Base-by-base conservation (phyloP, 2,797 vertebrate genomes). In the Tympanoctomys barrerae region DNA sequence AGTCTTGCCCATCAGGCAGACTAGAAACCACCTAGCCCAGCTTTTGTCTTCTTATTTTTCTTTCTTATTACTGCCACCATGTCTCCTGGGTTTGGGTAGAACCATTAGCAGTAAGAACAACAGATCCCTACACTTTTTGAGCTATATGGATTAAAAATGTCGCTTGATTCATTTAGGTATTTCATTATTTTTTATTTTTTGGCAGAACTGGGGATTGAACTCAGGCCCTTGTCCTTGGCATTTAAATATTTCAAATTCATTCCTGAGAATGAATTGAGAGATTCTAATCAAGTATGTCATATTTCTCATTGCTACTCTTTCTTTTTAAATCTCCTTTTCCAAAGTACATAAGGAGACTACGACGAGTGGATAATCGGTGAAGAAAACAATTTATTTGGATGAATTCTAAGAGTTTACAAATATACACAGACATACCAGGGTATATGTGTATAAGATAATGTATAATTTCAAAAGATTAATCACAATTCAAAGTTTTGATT, bases 181-280 rank as follows among this genome's bases (percentile, higher is more conserved):
- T 42, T 42, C 42, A 5, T 42, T 42, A 5, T 42, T 42, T 42
- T 42, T 42, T 42, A 42, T 42, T 6, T 42, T 42, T 42, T 42
- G 42, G 42, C 42, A 42, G 42, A 42, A 42, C 42, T 42, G 42
- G 42, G 5, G 42, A 42, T 42, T 42, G 42, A 42, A 42, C 42
- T 42, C 42, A 42, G 42, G 42, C 42, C 42, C 42, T 6, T 42
- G 42, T 42, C 4, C 42, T 42, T 42, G 42, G 4, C 66, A 10
- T 89, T 64, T 94, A 90, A n/a, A 12, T 94, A 87, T 84, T 95
- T 84, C 31, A 97, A 94, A 64, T 92, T 46, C 19, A 96, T 31
- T 75, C 87, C 88, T 90, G 81, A 96, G 97, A 97, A 97, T 57
- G 52, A 84, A 77, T 68, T 78, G 75, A 97, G 97, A 73, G 42